Evolutionary conservation across 2,113 vertebrate species (phyloP).

Genomic region (Lamprotornis superbus): DNA sequence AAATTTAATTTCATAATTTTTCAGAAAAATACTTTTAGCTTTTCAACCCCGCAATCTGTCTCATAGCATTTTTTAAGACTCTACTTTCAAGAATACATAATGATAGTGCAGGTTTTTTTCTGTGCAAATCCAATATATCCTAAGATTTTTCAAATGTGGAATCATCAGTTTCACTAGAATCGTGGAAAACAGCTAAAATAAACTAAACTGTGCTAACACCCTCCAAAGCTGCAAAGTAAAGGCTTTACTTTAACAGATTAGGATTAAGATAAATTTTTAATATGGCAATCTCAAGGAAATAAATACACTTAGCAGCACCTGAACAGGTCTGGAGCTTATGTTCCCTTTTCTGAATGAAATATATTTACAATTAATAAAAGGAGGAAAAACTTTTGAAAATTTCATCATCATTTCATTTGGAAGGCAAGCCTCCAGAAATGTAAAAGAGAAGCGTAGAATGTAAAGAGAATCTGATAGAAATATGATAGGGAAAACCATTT

Average conservation of each 20-base stretch:
- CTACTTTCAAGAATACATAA: not conserved
- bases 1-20: not conserved
- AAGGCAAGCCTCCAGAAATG: not conserved
- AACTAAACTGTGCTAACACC: not conserved
- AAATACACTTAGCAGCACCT: not conserved
- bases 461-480: not conserved
- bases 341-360: not conserved
- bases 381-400: not conserved
- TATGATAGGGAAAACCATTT: not conserved
- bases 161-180: not conserved
- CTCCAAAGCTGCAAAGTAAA: not conserved
- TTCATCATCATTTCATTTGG: not conserved
- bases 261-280: not conserved
- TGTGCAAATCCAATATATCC: not conserved
- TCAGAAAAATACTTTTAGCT: not conserved
- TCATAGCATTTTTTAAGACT: not conserved
- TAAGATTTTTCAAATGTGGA: not conserved
- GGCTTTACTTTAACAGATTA: not conserved
- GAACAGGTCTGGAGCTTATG: not conserved
- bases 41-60: not conserved
- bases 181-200: not conserved
- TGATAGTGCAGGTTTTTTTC: not conserved
- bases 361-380: not conserved
- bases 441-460: not conserved
- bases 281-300: not conserved